Evolutionary conservation across 2,797 vertebrate species (phyloP).

Genomic region (Lepus oiostolus): DNA sequence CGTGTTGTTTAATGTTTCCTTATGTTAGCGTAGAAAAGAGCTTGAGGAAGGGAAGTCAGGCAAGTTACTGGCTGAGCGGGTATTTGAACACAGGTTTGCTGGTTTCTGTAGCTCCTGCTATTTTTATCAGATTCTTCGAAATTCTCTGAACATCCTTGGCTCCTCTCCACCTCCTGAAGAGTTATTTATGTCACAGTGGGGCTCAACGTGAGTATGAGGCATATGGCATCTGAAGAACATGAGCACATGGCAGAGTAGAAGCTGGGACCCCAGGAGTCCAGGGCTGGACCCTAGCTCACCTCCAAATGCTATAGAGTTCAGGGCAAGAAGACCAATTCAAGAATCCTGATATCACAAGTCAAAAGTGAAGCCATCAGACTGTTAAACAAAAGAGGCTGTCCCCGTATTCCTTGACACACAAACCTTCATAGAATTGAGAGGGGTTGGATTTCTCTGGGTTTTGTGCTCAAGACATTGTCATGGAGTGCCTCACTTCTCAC

Average conservation of each 20-base stretch:
- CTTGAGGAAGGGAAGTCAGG: neutral
- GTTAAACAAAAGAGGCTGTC: neutral
- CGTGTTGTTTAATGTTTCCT: neutral
- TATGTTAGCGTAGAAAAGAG: neutral
- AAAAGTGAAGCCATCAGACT: neutral
- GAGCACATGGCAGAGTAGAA: neutral
- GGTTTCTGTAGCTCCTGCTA: neutral
- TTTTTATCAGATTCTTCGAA: slow-evolving; percentile 42
- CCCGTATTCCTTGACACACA: neutral
- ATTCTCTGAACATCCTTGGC: neutral
- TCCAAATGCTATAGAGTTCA: neutral
- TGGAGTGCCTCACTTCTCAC: neutral
- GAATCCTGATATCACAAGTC: too few species aligned
- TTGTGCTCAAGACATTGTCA: neutral
- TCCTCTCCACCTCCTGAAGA: slow-evolving; percentile 11
- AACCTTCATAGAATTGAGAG: neutral
- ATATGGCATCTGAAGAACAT: neutral
- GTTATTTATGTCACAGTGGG: slow-evolving; percentile 3
- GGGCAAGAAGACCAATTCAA: too few species aligned
- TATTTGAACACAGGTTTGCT: neutral
- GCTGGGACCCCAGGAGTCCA: neutral
- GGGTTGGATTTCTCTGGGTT: neutral
- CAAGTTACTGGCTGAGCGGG: neutral
- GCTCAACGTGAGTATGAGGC: neutral
- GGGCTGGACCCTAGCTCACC: neutral